A percentile compares a stretch with the other conserved stretches of the same genome.
Conservation (phyloP, 1,140 invertebrate species). For the Bombus breviceps region DNA sequence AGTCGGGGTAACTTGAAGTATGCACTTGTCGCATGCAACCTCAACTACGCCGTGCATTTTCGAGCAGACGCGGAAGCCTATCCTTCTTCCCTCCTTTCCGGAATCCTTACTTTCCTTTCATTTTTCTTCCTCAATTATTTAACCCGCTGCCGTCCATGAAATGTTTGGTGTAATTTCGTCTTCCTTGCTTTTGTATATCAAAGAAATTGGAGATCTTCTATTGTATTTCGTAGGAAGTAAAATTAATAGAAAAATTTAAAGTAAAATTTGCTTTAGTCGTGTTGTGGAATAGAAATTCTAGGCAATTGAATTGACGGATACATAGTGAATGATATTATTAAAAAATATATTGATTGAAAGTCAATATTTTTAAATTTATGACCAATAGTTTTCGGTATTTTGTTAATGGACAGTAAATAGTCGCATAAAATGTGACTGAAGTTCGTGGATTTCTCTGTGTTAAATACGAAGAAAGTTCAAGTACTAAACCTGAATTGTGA, state of each 20-base stretch:
- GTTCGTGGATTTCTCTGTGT: too few relatives aligned
- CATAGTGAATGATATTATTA: too few relatives aligned
- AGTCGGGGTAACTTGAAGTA: constrained; percentile 73
- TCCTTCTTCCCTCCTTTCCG: constrained; percentile 39
- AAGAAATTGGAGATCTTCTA: background rate
- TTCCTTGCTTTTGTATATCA: background rate
- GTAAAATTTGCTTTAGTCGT: too few relatives aligned
- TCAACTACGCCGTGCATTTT: constrained; percentile 59
- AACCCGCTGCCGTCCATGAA: background rate
- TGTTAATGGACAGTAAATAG: too few relatives aligned
- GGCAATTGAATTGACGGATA: too few relatives aligned
- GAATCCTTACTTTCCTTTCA: constrained; percentile 47
- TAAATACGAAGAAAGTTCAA: background rate
- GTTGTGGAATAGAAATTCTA: too few relatives aligned
- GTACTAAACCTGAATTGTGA: background rate
- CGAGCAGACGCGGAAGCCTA: constrained; percentile 16
- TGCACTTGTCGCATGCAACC: constrained; percentile 78
- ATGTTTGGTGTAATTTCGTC: background rate
- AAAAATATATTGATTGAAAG: too few relatives aligned
- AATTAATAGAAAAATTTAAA: too few relatives aligned
- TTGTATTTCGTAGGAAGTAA: background rate
- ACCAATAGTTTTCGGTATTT: too few relatives aligned
- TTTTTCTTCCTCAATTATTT: constrained; percentile 25
- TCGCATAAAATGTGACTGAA: too few relatives aligned
- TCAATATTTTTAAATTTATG: too few relatives aligned